These are phyloP conservation scores for Danaus melanippus DNA, from an alignment of 1,140 invertebrate genomes.

Conservation along the genomic window DNA sequence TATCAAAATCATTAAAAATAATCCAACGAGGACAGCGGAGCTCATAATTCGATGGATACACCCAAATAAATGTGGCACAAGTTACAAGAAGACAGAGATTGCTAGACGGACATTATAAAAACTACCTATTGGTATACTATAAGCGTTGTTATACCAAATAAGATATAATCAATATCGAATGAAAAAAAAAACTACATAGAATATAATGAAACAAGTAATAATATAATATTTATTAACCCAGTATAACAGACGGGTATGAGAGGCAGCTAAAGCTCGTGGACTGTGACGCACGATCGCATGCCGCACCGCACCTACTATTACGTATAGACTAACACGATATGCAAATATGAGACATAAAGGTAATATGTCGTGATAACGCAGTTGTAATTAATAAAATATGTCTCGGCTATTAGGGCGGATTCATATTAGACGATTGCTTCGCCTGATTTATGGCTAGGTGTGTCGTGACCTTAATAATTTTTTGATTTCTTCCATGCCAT, in stretches of 20 bases:
- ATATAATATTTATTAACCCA: too few relatives aligned
- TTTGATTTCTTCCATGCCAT: slow-evolving; percentile 16
- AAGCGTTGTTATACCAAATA: too few relatives aligned
- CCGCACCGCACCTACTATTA: slow-evolving; percentile 40
- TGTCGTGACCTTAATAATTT: slow-evolving; percentile 45
- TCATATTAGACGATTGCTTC: slow-evolving; percentile 52
- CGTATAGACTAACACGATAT: slow-evolving; percentile 59
- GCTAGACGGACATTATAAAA: too few relatives aligned
- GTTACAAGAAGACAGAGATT: slow-evolving; percentile 16
- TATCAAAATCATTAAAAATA: slow-evolving; percentile 45
- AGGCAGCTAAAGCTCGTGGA: slow-evolving; percentile 13
- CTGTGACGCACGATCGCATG: slow-evolving; percentile 38
- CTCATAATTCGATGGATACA: slow-evolving; percentile 59
- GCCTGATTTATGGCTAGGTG: slow-evolving; percentile 46
- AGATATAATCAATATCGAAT: too few relatives aligned
- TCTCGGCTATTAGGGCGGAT: slow-evolving; percentile 49
- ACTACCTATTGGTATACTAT: too few relatives aligned
- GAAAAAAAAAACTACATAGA: too few relatives aligned
- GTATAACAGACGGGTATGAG: too few relatives aligned
- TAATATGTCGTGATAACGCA: slow-evolving; percentile 62
- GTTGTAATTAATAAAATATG: slow-evolving; percentile 67
- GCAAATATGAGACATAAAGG: slow-evolving; percentile 67
- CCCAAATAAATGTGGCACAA: slow-evolving; percentile 43
- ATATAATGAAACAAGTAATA: too few relatives aligned
- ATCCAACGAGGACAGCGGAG: slow-evolving; percentile 42